These are phyloP conservation scores for Simalia tracyae DNA, from an alignment of 2,797 vertebrate species.

Conservation along the genomic window DNA sequence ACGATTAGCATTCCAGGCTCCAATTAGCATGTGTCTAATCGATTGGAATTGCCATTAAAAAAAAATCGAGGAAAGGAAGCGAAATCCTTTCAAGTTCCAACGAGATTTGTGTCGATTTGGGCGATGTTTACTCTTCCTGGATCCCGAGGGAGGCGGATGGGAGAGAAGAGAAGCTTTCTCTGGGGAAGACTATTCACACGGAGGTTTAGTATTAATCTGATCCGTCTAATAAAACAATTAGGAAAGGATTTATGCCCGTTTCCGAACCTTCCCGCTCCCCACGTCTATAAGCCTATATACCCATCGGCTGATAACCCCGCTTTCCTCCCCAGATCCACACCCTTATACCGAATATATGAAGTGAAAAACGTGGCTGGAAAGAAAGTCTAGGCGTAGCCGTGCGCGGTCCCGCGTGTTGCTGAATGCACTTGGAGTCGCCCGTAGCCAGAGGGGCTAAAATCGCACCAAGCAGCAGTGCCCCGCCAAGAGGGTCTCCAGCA, in stretches of 20 bases:
- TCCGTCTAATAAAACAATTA: slow-evolving; percentile 65
- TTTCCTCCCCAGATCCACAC: not conserved
- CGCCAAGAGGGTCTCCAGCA: slow-evolving; percentile 19
- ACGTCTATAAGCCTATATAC: not conserved
- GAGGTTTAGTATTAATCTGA: slow-evolving; percentile 67
- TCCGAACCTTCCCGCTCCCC: slow-evolving; percentile 9
- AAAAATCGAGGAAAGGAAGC: not conserved
- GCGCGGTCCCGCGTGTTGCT: not conserved
- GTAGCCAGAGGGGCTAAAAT: not conserved
- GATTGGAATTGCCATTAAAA: slow-evolving; percentile 9
- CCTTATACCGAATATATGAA: not conserved
- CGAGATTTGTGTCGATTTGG: slow-evolving; percentile 21
- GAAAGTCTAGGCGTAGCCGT: not conserved
- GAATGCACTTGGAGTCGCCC: not conserved
- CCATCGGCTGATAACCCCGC: not conserved
- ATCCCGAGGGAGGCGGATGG: not conserved
- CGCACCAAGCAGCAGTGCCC: not conserved
- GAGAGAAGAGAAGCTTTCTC: not conserved
- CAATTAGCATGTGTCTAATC: slow-evolving; percentile 27
- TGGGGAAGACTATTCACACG: slow-evolving; percentile 59
- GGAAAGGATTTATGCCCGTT: slow-evolving; percentile 34
- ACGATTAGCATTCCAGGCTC: slow-evolving; percentile 9
- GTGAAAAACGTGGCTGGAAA: not conserved
- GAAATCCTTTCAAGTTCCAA: slow-evolving; percentile 24
- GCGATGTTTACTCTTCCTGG: not conserved